A percentile compares a stretch with the other conserved stretches of the same genome.
phyloP scores from a whole-genome alignment of 92 coral and sea anemone species.

The Diadumene lineata region DNA sequence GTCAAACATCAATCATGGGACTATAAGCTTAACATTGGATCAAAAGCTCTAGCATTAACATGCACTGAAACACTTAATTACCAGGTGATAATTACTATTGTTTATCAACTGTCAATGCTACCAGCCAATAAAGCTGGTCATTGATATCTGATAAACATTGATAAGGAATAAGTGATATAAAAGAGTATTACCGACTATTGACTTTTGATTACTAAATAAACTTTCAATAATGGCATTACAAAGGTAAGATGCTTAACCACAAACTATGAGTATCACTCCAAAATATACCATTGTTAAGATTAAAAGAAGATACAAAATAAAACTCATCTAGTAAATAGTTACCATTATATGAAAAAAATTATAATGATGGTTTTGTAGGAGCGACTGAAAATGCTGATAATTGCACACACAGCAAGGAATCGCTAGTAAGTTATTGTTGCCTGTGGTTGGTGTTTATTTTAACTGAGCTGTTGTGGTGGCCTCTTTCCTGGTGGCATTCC shows the following conservation, averaged over 20 bases:
- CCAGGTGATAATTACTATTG: not conserved
- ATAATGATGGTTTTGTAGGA: not conserved
- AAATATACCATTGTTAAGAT: not conserved
- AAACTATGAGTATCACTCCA: not conserved
- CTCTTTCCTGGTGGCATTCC: constrained; percentile 33
- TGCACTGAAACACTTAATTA: not conserved
- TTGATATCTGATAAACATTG: not conserved
- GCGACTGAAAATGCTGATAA: not conserved
- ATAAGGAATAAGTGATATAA: no score
- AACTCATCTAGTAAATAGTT: not conserved
- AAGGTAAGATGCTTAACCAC: not conserved
- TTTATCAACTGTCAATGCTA: not conserved
- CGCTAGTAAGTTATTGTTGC: not conserved
- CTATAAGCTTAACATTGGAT: not conserved
- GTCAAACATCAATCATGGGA: not conserved
- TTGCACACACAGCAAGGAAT: not conserved
- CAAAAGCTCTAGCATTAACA: not conserved
- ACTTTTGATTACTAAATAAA: not conserved
- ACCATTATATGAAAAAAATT: not conserved
- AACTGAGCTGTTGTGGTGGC: constrained; percentile 8
- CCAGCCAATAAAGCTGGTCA: not conserved
- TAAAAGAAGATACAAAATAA: constrained; percentile 8
- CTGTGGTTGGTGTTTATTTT: constrained; percentile 26
- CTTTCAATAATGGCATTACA: not conserved
- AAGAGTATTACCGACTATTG: not conserved